A percentile compares a stretch with the other conserved stretches of the same genome.
Evolutionary conservation across 2,888 invertebrate species (phyloP).

Genomic region (Osmoderma eremita): DNA sequence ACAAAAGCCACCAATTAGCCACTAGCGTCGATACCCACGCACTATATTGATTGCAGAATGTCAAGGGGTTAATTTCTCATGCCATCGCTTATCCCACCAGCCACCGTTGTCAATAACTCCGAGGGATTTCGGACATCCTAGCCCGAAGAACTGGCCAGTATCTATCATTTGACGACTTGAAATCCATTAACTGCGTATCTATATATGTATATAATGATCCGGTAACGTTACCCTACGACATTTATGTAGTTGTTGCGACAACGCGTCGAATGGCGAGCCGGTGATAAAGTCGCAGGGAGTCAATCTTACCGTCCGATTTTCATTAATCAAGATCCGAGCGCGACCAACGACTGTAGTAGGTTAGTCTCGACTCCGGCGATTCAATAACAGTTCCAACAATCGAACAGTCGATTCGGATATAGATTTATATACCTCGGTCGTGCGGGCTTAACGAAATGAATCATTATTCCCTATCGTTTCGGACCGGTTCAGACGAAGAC

Average conservation of each 20-base stretch:
- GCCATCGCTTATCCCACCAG: constrained; percentile 19
- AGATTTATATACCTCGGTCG: constrained; percentile 54
- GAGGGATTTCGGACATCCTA: background rate
- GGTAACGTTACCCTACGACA: constrained; percentile 10
- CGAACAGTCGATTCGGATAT: constrained; percentile 55
- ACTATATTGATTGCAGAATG: constrained; percentile 23
- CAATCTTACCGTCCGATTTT: constrained; percentile 40
- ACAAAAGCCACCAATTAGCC: constrained; percentile 13
- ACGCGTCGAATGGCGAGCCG: constrained; percentile 6
- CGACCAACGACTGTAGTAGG: constrained; percentile 4
- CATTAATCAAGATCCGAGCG: constrained; percentile 38
- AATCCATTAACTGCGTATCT: constrained; percentile 30
- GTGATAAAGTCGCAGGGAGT: constrained; percentile 38
- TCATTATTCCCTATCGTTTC: constrained; percentile 27
- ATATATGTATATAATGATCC: constrained; percentile 28
- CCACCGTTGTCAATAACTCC: background rate
- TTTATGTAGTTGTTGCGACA: constrained; percentile 8
- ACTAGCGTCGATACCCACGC: constrained; percentile 9
- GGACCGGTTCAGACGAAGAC: background rate
- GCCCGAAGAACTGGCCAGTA: constrained; percentile 10
- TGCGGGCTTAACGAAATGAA: constrained; percentile 41
- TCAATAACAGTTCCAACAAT: constrained; percentile 49
- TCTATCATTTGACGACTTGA: constrained; percentile 19
- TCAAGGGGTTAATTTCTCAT: constrained; percentile 29
- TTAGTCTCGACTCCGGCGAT: constrained; percentile 22